Conservation (phyloP, 2,888 invertebrate genomes). For the Drosophila ustulata region DNA sequence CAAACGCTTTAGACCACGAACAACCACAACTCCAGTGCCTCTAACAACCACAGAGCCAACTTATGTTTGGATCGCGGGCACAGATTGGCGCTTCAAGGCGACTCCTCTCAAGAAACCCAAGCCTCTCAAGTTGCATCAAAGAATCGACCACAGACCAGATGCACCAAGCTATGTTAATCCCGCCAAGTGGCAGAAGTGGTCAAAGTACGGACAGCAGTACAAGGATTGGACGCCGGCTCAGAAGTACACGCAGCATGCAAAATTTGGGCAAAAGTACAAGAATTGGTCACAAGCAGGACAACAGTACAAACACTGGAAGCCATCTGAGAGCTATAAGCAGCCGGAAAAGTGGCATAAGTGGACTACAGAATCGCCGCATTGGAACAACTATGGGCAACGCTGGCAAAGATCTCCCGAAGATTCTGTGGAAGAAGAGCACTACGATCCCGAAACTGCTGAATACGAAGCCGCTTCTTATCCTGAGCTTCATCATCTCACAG, state of each 20-base stretch:
- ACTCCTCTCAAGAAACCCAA: slow-evolving; percentile 67
- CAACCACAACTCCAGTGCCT: slow-evolving; percentile 65
- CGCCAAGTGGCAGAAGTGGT: slow-evolving; percentile 66
- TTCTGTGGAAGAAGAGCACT: slow-evolving; percentile 29
- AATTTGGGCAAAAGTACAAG: slow-evolving; percentile 1
- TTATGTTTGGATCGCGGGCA: slow-evolving; percentile 77
- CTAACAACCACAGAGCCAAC: slow-evolving; percentile 63
- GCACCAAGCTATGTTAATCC: slow-evolving; percentile 48
- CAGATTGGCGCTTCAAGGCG: slow-evolving; percentile 78
- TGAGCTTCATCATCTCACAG: slow-evolving; percentile 64
- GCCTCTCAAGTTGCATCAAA: slow-evolving; percentile 62
- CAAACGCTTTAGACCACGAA: slow-evolving; percentile 72
- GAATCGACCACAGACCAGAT: slow-evolving; percentile 68
- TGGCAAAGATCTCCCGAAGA: slow-evolving; percentile 51
- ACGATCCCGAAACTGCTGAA: slow-evolving; percentile 58
- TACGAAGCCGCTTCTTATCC: slow-evolving; percentile 52
- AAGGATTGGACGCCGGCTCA: slow-evolving; percentile 65
- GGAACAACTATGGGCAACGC: slow-evolving; percentile 57
- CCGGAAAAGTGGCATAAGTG: slow-evolving; percentile 70
- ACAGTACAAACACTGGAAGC: neutral
- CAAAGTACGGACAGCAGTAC: slow-evolving; percentile 67
- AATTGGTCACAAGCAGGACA: neutral
- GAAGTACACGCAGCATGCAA: slow-evolving; percentile 11
- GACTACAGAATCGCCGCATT: slow-evolving; percentile 65
- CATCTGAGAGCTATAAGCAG: neutral